phyloP scores from a whole-genome alignment of 2,888 invertebrate genomes.

The Papilio gigon region DNA sequence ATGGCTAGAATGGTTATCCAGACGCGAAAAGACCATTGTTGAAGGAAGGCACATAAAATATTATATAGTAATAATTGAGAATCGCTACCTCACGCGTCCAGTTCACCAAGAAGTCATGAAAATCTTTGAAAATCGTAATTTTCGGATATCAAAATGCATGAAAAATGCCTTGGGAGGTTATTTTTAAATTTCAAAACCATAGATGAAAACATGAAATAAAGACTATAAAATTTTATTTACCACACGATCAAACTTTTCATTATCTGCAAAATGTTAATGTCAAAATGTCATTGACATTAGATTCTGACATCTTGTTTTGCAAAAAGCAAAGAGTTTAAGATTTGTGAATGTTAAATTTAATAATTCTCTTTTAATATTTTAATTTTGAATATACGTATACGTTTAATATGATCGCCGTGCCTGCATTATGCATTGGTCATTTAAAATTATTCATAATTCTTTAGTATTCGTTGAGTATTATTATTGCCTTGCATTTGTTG shows the following conservation, averaged over 20 bases:
- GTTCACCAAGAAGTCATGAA: no score
- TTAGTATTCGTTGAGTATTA: slow-evolving; percentile 15
- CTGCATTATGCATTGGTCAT: slow-evolving; percentile 65
- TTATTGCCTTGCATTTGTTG: slow-evolving; percentile 34
- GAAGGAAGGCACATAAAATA: no score
- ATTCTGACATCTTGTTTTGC: slow-evolving; percentile 20
- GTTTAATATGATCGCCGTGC: slow-evolving; percentile 53
- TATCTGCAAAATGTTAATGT: not conserved
- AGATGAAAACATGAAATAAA: no score
- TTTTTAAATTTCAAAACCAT: not conserved
- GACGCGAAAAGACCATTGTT: no score
- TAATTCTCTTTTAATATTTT: slow-evolving; percentile 3
- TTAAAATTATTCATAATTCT: slow-evolving; percentile 47
- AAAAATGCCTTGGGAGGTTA: not conserved
- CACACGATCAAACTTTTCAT: not conserved
- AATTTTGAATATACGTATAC: slow-evolving; percentile 1
- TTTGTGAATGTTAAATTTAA: slow-evolving; percentile 12
- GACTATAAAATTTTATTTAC: not conserved
- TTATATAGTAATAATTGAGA: no score
- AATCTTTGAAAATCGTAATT: no score
- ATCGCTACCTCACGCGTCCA: no score
- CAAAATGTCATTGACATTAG: slow-evolving; percentile 22
- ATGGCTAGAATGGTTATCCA: no score
- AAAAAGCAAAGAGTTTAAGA: slow-evolving; percentile 8
- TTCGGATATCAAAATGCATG: no score